A percentile compares a stretch with the other conserved stretches of the same genome.
Evolutionary conservation across 2,888 invertebrate genomes (phyloP).

Genomic region (Bhutanitis thaidina): DNA sequence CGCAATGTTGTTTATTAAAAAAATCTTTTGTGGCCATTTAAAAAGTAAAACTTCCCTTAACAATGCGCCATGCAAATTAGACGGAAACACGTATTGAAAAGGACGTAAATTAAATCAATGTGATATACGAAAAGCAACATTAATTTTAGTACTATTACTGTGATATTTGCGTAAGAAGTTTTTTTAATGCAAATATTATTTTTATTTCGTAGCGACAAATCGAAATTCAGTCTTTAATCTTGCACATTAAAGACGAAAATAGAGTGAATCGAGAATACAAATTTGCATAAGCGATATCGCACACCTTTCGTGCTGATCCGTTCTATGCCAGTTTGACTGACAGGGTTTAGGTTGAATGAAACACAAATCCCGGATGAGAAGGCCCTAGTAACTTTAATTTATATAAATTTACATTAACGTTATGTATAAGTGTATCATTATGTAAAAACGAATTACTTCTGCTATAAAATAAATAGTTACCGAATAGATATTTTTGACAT

Average conservation of each 20-base stretch:
- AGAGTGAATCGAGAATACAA: conserved; percentile 38
- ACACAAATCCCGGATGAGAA: conserved; percentile 37
- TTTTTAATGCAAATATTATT: conserved; percentile 43
- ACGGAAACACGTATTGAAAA: conserved; percentile 34
- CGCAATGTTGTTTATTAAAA: conserved; percentile 72
- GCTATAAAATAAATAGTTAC: too few relatives aligned
- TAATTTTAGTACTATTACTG: conserved; percentile 33
- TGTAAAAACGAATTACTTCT: too few relatives aligned
- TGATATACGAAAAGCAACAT: conserved; percentile 38
- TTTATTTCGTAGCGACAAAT: conserved; percentile 34
- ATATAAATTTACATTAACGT: conserved; percentile 19
- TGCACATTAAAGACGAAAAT: conserved; percentile 31
- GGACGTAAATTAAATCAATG: conserved; percentile 28
- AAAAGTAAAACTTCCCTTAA: conserved; percentile 70
- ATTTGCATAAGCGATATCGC: conserved; percentile 69
- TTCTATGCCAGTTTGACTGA: conserved; percentile 73
- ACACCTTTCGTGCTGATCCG: conserved; percentile 73
- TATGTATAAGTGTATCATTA: too few relatives aligned
- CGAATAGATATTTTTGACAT: too few relatives aligned
- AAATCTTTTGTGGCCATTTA: conserved; percentile 78
- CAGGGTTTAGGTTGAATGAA: conserved; percentile 45
- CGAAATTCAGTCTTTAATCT: conserved; percentile 29
- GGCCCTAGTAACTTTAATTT: conserved; percentile 34
- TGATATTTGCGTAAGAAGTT: conserved; percentile 37
- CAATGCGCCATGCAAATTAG: conserved; percentile 78